Evolutionary conservation across 2,113 vertebrate genomes (phyloP), one percentile per base, ranked within the genome.

Genomic region (Channa maculata): DNA sequence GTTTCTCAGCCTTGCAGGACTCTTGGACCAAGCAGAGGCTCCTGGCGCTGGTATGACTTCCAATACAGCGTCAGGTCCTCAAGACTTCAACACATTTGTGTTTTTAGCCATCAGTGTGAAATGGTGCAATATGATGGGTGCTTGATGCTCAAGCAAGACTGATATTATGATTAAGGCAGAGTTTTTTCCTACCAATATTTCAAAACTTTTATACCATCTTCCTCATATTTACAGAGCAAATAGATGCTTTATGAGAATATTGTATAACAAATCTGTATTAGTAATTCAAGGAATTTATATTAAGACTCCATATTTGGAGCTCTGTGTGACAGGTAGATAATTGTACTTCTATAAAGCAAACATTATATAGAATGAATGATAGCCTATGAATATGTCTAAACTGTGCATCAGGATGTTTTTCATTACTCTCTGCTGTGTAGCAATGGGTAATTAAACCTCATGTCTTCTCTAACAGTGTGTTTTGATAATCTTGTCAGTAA

Each of bases 201-300:
- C 65, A 58, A 90, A 82, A 89, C 43, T 94, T 94, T 93, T 94
- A 71, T 94, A 94, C 88, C 88, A 88, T 93, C 88, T 93, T 92
- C 87, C 83, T 86, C 86, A 74, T 89, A 89, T 90, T 91, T 93
- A 87, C 86, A 87, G 87, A 91, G 89, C 86, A 86, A 77, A 91
- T 88, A 91, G 80, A 92, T 86, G 84, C 89, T 87, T 92, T 87
- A 88, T 92, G 89, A 90, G 78, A 90, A 87, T 88, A 91, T 86
- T 90, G 90, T 94, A 86, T 75, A 53, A 88, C 70, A 89, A 92
- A 91, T 92, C 89, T 92, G 89, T 92, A 85, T 93, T 93, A 94
- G 92, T 71, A 88, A 91, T 85, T 91, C 90, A 92, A 91, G 77
- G 90, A 95, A 95, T 95, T 96, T 93, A 96, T 95, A 93, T 93